Evolutionary conservation across 2,113 vertebrate species (phyloP).

Genomic region (Catagonus wagneri): DNA sequence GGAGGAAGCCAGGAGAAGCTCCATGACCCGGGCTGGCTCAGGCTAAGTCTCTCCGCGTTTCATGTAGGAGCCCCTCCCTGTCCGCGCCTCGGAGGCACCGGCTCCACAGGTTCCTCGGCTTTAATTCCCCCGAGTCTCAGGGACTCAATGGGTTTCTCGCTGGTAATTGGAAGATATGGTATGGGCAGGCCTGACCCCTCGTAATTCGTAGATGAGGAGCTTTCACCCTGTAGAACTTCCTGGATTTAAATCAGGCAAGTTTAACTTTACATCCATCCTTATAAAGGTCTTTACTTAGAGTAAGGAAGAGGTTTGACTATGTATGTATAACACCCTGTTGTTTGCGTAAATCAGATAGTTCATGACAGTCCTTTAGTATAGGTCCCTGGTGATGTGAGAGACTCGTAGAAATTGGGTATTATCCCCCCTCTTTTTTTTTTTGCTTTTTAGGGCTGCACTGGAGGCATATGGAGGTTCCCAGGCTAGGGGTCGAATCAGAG

Average conservation of each 20-base stretch:
- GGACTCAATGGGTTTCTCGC: neutral
- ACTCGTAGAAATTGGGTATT: neutral
- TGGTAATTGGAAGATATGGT: neutral
- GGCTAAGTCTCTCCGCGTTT: neutral
- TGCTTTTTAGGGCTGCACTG: too few species aligned
- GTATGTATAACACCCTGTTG: neutral
- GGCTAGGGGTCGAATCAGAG: too few species aligned
- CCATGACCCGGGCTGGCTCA: neutral
- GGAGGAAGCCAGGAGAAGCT: neutral
- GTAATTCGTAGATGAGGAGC: neutral
- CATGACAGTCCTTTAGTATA: neutral
- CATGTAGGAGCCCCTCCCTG: neutral
- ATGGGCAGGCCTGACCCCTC: neutral
- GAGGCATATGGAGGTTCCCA: too few species aligned
- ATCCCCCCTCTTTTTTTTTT: neutral
- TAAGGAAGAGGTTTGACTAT: neutral
- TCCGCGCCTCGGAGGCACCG: neutral
- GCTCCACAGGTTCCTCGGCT: conserved; percentile 64
- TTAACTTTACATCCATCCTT: neutral
- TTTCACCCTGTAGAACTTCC: neutral
- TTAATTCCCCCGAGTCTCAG: neutral
- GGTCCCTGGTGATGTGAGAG: neutral
- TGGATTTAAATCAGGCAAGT: neutral
- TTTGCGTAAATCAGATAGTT: neutral
- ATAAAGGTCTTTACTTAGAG: neutral